These are phyloP conservation scores for Tachina lurida DNA, from an alignment of 2,888 invertebrate species.

Conservation along the genomic window DNA sequence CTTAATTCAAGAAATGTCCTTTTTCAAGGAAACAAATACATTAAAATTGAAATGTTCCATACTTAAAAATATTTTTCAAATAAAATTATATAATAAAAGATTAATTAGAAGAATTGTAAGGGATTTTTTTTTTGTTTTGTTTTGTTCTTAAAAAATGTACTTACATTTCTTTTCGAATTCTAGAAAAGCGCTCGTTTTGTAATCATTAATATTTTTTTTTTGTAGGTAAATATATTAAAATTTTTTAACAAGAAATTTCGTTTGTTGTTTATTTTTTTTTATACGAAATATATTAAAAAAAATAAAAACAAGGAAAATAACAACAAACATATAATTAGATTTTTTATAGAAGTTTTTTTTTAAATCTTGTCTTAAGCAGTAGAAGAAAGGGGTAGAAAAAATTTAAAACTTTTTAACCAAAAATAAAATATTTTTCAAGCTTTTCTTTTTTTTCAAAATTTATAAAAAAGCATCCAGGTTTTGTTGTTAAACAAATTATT, in stretches of 20 bases:
- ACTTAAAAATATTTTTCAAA: conserved; percentile 38
- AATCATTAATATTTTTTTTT: conserved; percentile 37
- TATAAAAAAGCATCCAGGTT: conserved; percentile 64
- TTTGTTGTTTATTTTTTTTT: conserved; percentile 45
- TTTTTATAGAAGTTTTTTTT: conserved; percentile 27
- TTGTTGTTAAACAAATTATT: conserved; percentile 30
- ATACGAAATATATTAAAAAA: conserved; percentile 71
- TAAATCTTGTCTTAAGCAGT: conserved; percentile 13
- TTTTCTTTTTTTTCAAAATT: conserved; percentile 39
- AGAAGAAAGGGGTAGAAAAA: conserved; percentile 23
- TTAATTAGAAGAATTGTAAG: conserved; percentile 24
- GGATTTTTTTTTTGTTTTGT: conserved; percentile 17
- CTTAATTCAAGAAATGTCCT: not conserved
- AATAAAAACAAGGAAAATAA: conserved; percentile 65
- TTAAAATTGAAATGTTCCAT: conserved; percentile 57
- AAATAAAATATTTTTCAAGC: conserved; percentile 11
- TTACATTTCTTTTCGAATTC: conserved; percentile 74
- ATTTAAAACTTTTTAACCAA: conserved; percentile 29
- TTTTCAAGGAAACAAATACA: conserved; percentile 27
- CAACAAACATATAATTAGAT: conserved; percentile 73
- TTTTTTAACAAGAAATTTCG: conserved; percentile 10
- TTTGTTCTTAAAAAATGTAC: conserved; percentile 67
- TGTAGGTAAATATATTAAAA: conserved; percentile 5
- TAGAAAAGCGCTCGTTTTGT: conserved; percentile 67
- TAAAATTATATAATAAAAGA: conserved; percentile 21